Evolutionary conservation across 92 coral and sea anemone genomes (phyloP).

Genomic region (Phenganax stokvisi): DNA sequence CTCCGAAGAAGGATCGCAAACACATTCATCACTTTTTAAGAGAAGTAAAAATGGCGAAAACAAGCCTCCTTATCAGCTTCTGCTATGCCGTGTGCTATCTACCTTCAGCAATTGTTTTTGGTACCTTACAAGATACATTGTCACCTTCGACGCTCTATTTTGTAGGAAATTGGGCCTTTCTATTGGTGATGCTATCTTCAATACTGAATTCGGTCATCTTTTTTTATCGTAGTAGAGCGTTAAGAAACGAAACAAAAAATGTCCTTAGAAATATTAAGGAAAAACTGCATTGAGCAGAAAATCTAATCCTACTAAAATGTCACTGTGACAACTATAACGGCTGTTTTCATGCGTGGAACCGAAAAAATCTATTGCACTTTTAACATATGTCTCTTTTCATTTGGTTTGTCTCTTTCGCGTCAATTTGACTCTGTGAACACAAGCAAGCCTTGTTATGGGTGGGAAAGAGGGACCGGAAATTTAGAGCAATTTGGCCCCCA

Average conservation of each 20-base stretch:
- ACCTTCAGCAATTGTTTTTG: neutral
- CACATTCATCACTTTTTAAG: too few relatives aligned
- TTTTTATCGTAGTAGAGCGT: neutral
- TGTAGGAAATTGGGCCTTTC: neutral
- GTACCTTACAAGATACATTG: too few relatives aligned
- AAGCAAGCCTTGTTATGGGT: neutral
- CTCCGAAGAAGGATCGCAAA: too few relatives aligned
- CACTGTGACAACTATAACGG: too few relatives aligned
- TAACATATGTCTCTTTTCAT: too few relatives aligned
- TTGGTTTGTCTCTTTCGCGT: too few relatives aligned
- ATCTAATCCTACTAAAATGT: too few relatives aligned
- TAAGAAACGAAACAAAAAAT: conserved; percentile 7
- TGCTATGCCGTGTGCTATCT: neutral
- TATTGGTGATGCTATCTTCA: neutral
- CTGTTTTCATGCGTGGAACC: neutral
- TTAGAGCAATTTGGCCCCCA: neutral
- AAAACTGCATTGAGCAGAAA: too few relatives aligned
- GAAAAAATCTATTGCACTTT: neutral
- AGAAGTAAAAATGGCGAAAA: conserved; percentile 9
- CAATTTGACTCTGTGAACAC: neutral
- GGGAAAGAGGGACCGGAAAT: too few relatives aligned
- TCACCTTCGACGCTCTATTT: too few relatives aligned
- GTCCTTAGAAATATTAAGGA: neutral
- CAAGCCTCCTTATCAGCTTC: neutral
- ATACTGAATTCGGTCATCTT: conserved; percentile 8